A percentile compares a stretch with the other conserved stretches of the same genome.
These are phyloP conservation scores for Bibio marci DNA, from an alignment of 2,888 invertebrate genomes.

Conservation along the genomic window DNA sequence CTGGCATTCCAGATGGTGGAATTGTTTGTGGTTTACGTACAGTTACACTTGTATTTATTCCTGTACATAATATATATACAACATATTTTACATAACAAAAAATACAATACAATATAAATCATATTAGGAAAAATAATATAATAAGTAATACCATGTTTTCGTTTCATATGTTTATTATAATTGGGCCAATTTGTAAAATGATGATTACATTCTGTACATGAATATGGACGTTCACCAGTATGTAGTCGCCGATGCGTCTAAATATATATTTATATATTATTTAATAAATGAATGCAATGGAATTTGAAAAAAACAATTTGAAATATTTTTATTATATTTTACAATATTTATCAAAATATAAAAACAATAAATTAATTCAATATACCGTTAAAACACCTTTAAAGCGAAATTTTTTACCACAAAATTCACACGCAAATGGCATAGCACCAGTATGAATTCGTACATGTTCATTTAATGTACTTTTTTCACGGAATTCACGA, in stretches of 20 bases:
- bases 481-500: constrained; percentile 44
- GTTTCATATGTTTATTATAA: constrained; percentile 67
- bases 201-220: constrained; percentile 51
- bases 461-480: constrained; percentile 54
- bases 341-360: too few species aligned
- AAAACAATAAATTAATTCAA: too few species aligned
- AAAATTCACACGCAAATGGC: constrained; percentile 60
- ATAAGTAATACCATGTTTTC: constrained; percentile 38
- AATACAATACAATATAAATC: not conserved
- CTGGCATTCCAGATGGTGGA: constrained; percentile 29
- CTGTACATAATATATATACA: constrained; percentile 1
- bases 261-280: constrained; percentile 1
- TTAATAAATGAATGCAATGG: constrained; percentile 1
- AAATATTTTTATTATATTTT: too few species aligned
- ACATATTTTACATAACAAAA: not conserved
- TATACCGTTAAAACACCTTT: constrained; percentile 52
- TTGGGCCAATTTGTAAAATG: constrained; percentile 71
- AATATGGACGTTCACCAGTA: constrained; percentile 52
- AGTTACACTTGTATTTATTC: constrained; percentile 28
- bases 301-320: constrained; percentile 1
- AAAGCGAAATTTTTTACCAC: constrained; percentile 57
- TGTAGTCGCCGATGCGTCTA: constrained; percentile 56
- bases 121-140: not conserved
- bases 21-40: constrained; percentile 28
- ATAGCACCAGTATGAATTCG: constrained; percentile 62